Conservation (phyloP, 2,888 invertebrate species). For the Mythimna pallens region DNA sequence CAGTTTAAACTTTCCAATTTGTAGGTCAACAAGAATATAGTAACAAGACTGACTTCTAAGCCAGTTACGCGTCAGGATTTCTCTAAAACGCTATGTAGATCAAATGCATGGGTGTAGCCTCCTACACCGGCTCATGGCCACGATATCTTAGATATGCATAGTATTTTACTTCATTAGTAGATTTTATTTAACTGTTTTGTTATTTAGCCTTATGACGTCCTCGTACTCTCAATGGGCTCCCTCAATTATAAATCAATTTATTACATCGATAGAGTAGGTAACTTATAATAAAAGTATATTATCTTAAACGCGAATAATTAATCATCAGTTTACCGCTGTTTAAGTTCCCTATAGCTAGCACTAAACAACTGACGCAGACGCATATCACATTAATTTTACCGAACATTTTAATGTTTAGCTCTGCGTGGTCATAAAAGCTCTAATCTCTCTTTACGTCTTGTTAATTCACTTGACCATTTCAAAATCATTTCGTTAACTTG, state of each 20-base stretch:
- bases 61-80: constrained; percentile 47
- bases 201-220: background rate
- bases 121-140: constrained; percentile 20
- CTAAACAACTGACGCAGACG: constrained; percentile 27
- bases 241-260: too few species aligned
- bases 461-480: constrained; percentile 85
- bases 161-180: background rate
- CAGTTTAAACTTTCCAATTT: constrained; percentile 45
- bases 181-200: background rate
- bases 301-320: background rate
- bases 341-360: background rate
- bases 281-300: background rate
- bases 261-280: background rate
- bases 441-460: constrained; percentile 83
- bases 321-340: background rate
- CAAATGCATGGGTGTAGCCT: constrained; percentile 37
- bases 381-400: constrained; percentile 54
- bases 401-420: constrained; percentile 58
- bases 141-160: constrained; percentile 11
- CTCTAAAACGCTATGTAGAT: constrained; percentile 40
- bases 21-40: constrained; percentile 54
- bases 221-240: background rate
- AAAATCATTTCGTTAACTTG: constrained; percentile 82
- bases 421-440: constrained; percentile 70
- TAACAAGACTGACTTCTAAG: constrained; percentile 29